Evolutionary conservation across 1,140 invertebrate genomes (phyloP).

Genomic region (Batillaria attramentaria): DNA sequence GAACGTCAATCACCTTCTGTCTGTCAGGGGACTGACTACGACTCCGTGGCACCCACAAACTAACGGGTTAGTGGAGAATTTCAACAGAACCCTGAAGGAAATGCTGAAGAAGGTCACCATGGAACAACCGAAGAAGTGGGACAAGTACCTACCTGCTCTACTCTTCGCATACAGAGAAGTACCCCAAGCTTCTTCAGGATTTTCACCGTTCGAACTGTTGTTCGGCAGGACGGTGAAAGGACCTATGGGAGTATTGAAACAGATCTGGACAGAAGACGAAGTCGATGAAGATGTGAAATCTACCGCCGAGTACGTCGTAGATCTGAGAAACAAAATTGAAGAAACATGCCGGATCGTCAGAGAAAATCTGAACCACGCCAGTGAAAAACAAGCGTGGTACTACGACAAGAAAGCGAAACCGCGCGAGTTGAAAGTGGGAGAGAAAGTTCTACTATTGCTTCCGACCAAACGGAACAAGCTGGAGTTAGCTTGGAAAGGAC

Average conservation of each 20-base stretch:
- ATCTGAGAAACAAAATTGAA: conserved; percentile 18
- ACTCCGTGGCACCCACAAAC: conserved; percentile 36
- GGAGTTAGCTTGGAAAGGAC: conserved; percentile 36
- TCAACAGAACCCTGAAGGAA: conserved; percentile 57
- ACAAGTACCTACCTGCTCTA: conserved; percentile 47
- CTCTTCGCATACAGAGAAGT: conserved; percentile 33
- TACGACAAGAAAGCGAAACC: conserved; percentile 27
- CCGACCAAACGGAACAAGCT: conserved; percentile 41
- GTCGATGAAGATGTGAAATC: conserved; percentile 39
- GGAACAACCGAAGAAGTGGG: conserved; percentile 47
- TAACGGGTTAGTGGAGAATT: conserved; percentile 59
- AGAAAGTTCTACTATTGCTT: conserved; percentile 36
- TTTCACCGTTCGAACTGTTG: conserved; percentile 36
- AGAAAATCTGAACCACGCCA: conserved; percentile 15
- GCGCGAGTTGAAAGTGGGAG: conserved; percentile 32
- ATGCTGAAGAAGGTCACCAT: conserved; percentile 34
- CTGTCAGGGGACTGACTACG: conserved; percentile 33
- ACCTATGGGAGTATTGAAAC: conserved; percentile 38
- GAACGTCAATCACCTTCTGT: conserved; percentile 29
- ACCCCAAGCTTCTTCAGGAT: conserved; percentile 26
- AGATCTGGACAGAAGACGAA: conserved; percentile 48
- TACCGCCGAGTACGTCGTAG: conserved; percentile 31
- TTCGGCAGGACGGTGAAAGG: conserved; percentile 22
- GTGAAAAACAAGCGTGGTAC: background rate
- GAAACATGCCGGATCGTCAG: conserved; percentile 33